Evolutionary conservation across 2,797 vertebrate species (phyloP).

Genomic region (Hephaestus fuliginosus): DNA sequence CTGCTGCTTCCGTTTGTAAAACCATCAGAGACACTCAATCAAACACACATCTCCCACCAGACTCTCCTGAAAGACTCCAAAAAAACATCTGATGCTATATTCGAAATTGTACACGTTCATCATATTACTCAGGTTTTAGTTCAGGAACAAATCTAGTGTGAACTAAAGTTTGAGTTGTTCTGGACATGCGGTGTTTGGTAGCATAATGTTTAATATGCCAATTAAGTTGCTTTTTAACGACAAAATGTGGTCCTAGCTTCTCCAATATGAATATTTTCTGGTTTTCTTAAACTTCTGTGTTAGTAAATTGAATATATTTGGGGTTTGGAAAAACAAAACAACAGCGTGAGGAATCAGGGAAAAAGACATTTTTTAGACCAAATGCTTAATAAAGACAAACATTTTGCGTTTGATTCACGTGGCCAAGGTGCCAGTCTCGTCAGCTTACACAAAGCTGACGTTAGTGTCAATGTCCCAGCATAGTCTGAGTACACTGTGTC

Average conservation of each 20-base stretch:
- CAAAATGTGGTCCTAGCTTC: background rate
- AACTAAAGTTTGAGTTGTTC: background rate
- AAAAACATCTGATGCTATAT: background rate
- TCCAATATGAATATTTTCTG: background rate
- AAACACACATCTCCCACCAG: background rate
- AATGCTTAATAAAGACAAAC: background rate
- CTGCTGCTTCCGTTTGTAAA: constrained; percentile 2
- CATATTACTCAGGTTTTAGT: background rate
- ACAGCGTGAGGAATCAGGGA: background rate
- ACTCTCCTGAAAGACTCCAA: background rate
- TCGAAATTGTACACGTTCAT: background rate
- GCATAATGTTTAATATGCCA: background rate
- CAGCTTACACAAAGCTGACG: too few relatives aligned
- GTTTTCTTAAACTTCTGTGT: background rate
- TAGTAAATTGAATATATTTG: background rate
- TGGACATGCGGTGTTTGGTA: background rate
- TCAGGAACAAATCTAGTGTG: background rate
- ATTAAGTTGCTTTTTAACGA: too few relatives aligned
- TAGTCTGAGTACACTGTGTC: too few relatives aligned
- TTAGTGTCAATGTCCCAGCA: background rate
- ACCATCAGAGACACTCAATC: background rate
- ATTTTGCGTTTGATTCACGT: background rate
- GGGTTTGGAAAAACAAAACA: background rate
- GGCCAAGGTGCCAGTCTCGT: background rate
- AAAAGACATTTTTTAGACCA: background rate